These are phyloP conservation scores for Eupithecia dodoneata DNA, from an alignment of 2,888 invertebrate species.

Conservation along the genomic window DNA sequence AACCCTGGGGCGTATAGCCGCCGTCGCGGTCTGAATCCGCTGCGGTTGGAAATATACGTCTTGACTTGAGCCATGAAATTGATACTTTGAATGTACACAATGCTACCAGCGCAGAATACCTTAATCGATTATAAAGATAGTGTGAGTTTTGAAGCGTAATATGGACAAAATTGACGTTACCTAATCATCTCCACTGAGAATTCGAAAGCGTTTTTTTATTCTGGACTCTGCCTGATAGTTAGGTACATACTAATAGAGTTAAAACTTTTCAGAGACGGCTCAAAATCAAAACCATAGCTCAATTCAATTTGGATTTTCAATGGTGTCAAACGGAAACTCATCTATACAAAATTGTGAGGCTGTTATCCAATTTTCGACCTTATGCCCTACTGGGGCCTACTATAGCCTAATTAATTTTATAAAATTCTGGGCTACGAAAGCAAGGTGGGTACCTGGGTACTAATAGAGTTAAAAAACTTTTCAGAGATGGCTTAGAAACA, in stretches of 20 bases:
- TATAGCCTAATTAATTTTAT: neutral
- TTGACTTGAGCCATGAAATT: no score
- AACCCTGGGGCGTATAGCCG: no score
- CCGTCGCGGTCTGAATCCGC: no score
- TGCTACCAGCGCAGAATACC: neutral
- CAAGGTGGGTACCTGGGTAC: neutral
- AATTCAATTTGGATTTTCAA: slow-evolving; percentile 7
- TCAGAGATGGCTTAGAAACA: slow-evolving; percentile 49
- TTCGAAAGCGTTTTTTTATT: neutral
- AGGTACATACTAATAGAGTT: neutral
- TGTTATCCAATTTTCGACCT: neutral
- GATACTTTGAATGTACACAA: no score
- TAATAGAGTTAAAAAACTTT: slow-evolving; percentile 17
- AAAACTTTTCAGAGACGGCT: slow-evolving; percentile 4
- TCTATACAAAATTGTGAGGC: slow-evolving; percentile 11
- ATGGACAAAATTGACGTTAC: neutral
- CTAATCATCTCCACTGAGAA: neutral
- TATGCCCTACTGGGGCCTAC: neutral
- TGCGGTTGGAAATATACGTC: no score
- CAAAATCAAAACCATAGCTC: neutral
- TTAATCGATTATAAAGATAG: neutral
- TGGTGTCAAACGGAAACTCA: neutral
- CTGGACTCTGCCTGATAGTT: neutral
- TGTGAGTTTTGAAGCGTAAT: neutral
- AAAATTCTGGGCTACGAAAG: neutral